These are phyloP conservation scores for Itoplectis maculator DNA, from an alignment of 2,888 invertebrate species.

Conservation along the genomic window DNA sequence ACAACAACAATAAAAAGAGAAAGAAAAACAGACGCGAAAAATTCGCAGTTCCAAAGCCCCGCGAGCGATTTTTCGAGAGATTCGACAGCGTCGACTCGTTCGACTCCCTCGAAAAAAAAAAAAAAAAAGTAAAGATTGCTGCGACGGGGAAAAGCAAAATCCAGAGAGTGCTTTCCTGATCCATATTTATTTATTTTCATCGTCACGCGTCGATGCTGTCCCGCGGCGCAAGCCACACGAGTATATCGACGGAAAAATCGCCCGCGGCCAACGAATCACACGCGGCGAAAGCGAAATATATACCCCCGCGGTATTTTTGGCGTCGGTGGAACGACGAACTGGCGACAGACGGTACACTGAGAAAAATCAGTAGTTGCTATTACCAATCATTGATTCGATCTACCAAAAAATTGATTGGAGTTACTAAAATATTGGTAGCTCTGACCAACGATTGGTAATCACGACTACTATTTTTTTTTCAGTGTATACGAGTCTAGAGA, in stretches of 20 bases:
- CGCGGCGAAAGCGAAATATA: constrained; percentile 25
- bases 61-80: constrained; percentile 57
- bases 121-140: constrained; percentile 1
- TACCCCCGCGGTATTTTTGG: constrained; percentile 17
- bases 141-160: neutral
- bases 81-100: constrained; percentile 57
- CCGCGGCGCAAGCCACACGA: constrained; percentile 13
- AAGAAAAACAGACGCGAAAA: constrained; percentile 12
- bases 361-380: too few relatives aligned
- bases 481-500: too few relatives aligned
- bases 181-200: constrained; percentile 55
- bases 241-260: constrained; percentile 38
- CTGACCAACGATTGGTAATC: too few relatives aligned
- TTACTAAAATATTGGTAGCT: too few relatives aligned
- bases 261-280: constrained; percentile 36
- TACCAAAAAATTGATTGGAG: too few relatives aligned
- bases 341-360: too few relatives aligned
- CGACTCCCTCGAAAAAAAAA: constrained; percentile 13
- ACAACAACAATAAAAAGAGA: too few relatives aligned
- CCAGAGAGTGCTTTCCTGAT: neutral
- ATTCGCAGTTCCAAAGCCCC: constrained; percentile 58
- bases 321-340: constrained; percentile 63
- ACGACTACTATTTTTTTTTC: too few relatives aligned
- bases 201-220: constrained; percentile 56
- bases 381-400: too few relatives aligned